A percentile compares a stretch with the other conserved stretches of the same genome.
Evolutionary conservation across 2,113 vertebrate genomes (phyloP).

Genomic region (Silurus asotus): DNA sequence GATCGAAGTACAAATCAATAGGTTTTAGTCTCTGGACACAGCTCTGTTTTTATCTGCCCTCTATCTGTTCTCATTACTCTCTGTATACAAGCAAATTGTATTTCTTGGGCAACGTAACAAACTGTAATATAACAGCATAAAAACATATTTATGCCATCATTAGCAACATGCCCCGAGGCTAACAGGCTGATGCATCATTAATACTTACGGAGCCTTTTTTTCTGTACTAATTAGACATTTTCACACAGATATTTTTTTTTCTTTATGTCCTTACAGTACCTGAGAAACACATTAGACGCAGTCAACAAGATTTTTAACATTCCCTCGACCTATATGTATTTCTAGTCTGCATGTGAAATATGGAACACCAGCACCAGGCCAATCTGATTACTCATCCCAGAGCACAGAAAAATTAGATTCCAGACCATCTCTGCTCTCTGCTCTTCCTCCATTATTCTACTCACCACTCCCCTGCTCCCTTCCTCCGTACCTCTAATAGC

Average conservation of each 20-base stretch:
- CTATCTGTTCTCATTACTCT: conserved; percentile 19
- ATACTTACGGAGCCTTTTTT: neutral
- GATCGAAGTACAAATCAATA: conserved; percentile 47
- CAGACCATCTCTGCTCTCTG: conserved; percentile 32
- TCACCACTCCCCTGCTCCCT: conserved; percentile 29
- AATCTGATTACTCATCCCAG: conserved; percentile 51
- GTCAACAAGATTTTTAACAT: neutral
- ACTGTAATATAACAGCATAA: conserved; percentile 19
- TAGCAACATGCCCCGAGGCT: conserved; percentile 9
- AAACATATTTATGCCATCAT: conserved; percentile 13
- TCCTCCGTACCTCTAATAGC: conserved; percentile 42
- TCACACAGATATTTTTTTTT: neutral
- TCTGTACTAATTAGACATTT: neutral
- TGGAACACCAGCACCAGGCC: conserved; percentile 37
- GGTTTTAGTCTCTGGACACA: conserved; percentile 10
- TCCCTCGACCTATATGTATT: conserved; percentile 18
- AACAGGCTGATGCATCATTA: neutral
- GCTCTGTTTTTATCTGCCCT: conserved; percentile 31
- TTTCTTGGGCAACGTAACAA: conserved; percentile 32
- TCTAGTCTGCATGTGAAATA: conserved; percentile 35
- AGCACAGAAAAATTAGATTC: conserved; percentile 46
- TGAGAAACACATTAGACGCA: neutral
- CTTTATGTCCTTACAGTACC: neutral
- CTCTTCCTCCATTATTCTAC: conserved; percentile 38
- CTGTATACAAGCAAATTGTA: neutral